Evolutionary conservation across 2,888 invertebrate genomes (phyloP).

Genomic region (Himalopsyche anomala): DNA sequence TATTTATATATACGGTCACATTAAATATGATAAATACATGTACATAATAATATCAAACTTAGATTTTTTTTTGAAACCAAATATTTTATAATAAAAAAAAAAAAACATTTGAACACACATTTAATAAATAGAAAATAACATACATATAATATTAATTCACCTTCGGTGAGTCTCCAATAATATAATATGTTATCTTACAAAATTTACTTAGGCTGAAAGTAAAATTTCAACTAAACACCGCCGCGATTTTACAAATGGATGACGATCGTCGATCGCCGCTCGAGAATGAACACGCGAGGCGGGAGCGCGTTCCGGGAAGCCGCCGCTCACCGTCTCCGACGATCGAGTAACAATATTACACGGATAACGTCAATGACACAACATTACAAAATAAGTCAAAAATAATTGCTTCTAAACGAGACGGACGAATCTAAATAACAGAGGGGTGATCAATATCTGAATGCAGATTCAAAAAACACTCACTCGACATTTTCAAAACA

Average conservation of each 20-base stretch:
- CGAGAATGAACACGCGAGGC: background rate
- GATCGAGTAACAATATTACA: constrained; percentile 50
- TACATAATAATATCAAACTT: constrained; percentile 24
- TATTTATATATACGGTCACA: constrained; percentile 15
- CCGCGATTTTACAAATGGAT: constrained; percentile 14
- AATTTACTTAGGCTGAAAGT: constrained; percentile 38
- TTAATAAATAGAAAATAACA: constrained; percentile 34
- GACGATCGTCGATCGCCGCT: background rate
- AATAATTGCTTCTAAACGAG: constrained; percentile 58
- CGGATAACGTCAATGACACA: constrained; percentile 44
- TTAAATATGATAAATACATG: constrained; percentile 29
- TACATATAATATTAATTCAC: constrained; percentile 31
- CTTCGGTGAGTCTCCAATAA: constrained; percentile 17
- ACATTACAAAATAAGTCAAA: constrained; percentile 54
- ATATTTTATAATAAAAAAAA: constrained; percentile 16
- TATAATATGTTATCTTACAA: constrained; percentile 31
- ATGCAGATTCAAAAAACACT: constrained; percentile 50
- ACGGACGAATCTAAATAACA: constrained; percentile 57
- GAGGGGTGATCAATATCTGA: constrained; percentile 51
- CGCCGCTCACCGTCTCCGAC: background rate
- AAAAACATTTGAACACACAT: constrained; percentile 34
- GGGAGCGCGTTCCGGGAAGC: background rate
- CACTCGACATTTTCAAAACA: constrained; percentile 49
- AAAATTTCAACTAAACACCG: constrained; percentile 32
- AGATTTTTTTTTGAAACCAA: background rate